Evolutionary conservation across 1,140 invertebrate species (phyloP).

Genomic region (Drepana arcuata): DNA sequence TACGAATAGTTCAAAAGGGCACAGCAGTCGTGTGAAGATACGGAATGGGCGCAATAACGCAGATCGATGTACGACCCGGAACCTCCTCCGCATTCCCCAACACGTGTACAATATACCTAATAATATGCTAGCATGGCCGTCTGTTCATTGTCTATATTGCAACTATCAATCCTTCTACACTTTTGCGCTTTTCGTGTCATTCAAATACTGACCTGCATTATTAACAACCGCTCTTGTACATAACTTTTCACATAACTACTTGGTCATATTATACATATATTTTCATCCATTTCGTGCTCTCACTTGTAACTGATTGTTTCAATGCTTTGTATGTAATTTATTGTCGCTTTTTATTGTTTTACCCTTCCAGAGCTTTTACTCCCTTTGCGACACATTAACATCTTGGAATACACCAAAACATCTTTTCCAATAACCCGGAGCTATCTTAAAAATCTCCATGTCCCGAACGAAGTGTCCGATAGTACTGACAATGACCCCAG

Average conservation of each 20-base stretch:
- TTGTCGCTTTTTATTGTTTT: conserved; percentile 58
- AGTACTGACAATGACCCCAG: no score
- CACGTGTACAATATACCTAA: conserved; percentile 4
- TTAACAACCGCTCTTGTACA: no score
- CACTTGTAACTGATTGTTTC: not conserved
- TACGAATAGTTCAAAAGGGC: conserved; percentile 2
- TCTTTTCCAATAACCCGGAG: conserved; percentile 59
- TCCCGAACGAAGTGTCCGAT: conserved; percentile 6
- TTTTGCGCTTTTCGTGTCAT: no score
- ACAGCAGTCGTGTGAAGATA: conserved; percentile 2
- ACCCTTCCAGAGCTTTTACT: conserved; percentile 57
- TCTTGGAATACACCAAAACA: conserved; percentile 48
- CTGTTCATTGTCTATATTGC: no score
- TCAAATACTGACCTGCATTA: no score
- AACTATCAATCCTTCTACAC: no score
- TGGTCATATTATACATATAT: no score
- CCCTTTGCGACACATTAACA: no score
- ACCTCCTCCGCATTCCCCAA: conserved; percentile 2
- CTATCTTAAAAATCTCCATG: conserved; percentile 34
- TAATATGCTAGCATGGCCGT: conserved; percentile 1
- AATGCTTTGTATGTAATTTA: conserved; percentile 41
- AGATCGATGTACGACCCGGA: conserved; percentile 1
- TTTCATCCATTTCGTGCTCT: not conserved
- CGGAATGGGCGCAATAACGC: conserved; percentile 1
- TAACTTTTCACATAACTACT: no score